Base-by-base conservation (phyloP, 2,888 invertebrate species). In the Corbicula japonica region DNA sequence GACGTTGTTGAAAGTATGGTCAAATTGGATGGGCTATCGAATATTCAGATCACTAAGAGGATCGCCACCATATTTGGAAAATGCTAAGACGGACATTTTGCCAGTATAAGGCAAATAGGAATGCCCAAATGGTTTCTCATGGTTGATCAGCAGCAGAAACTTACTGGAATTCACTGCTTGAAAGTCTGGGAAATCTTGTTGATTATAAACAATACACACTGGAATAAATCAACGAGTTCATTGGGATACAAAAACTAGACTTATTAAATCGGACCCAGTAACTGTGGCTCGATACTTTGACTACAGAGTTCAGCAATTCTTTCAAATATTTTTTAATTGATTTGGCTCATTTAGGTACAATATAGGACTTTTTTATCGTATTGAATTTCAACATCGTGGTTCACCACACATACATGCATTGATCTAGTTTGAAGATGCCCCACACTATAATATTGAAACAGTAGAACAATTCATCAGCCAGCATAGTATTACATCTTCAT, bases 51-150 rank as follows among this genome's bases (percentile, higher is more conserved):
- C 44, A 18, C 41, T 85, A 21, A 34, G 85, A 44, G 85, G 83
- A 1, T 76, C 85, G 8, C 89, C 86, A 12, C 78, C 82, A 32
- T 86, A 85, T 52, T 87, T 81, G 58, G 61, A 85, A 66, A 50
- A 72, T 50, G 69, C 69, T 2, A 77, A 69, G 18, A 87, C 76
- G 52, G 81, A 86, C 34, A 26, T 0, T 86, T 84, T 66, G 88
- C 84, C 3, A 79, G 85, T 78, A 86, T 87, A 1, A 35, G 87
- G 10, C 85, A 88, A 54, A 62, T 83, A n/a, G 80, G 80, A 41
- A 34, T 56, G 38, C 38, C 75, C 3, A 86, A 83, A 2, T 86
- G 74, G 28, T 87, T 86, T 62, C 12, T 72, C n/a, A n/a, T 5
- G 73, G 84, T 3, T 54, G 84, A 6, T 84, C 84, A 15, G 80